phyloP scores from a whole-genome alignment of 2,113 vertebrate species.

The Myrmecobius fasciatus region DNA sequence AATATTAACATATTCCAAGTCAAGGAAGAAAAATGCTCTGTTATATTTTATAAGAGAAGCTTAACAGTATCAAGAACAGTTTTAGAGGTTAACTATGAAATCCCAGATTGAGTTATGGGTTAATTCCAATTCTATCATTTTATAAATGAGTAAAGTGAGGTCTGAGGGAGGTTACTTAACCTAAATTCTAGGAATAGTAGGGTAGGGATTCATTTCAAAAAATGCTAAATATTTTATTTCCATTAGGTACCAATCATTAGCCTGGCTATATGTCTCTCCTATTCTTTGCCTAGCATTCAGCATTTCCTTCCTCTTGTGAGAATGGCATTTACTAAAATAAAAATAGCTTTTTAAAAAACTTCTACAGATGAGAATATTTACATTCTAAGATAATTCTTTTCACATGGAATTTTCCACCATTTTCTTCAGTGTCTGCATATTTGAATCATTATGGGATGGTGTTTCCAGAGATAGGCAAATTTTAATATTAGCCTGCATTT shows the following conservation, averaged over 20 bases:
- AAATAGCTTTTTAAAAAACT: conserved; percentile 58
- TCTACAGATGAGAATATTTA: conserved; percentile 31
- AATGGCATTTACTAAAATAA: conserved; percentile 49
- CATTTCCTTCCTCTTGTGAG: conserved; percentile 54
- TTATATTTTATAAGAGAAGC: conserved; percentile 1
- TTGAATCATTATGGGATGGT: background rate
- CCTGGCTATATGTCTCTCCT: background rate
- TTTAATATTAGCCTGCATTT: background rate
- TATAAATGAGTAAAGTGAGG: background rate
- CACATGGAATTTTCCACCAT: background rate
- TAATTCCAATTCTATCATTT: background rate
- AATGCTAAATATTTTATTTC: background rate
- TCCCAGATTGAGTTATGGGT: background rate
- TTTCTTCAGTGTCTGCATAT: background rate
- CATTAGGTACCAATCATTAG: background rate
- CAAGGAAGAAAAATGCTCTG: background rate
- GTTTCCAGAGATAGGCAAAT: background rate
- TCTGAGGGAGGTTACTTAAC: background rate
- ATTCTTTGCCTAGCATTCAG: conserved; percentile 45
- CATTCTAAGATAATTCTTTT: conserved; percentile 31
- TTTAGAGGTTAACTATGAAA: background rate
- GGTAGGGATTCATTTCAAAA: background rate
- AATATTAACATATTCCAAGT: conserved; percentile 32
- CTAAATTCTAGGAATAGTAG: background rate
- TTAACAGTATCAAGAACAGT: background rate